Conservation (phyloP, 2,113 vertebrate species). For the Probosciger aterrimus region DNA sequence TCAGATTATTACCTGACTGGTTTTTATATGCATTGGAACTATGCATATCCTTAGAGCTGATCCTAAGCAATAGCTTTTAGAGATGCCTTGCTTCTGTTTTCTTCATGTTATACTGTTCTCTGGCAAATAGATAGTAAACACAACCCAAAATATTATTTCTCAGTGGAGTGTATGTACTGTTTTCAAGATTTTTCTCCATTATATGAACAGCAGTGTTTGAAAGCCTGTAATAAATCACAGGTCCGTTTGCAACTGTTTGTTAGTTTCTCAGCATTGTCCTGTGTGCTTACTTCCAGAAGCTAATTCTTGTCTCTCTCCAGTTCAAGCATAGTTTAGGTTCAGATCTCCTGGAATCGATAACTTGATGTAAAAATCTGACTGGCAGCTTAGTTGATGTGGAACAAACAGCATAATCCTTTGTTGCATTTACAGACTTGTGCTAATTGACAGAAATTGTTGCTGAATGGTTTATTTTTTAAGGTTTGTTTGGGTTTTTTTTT, state of each 20-base stretch:
- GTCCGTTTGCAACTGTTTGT: neutral
- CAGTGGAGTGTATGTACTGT: neutral
- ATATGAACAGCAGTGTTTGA: neutral
- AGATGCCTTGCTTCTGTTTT: neutral
- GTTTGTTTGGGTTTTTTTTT: neutral
- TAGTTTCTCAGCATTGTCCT: neutral
- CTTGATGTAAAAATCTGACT: neutral
- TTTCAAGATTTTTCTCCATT: neutral
- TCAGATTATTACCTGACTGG: neutral
- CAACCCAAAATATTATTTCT: neutral
- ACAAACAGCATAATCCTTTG: neutral
- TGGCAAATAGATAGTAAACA: neutral
- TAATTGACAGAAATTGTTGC: neutral
- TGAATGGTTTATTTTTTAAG: neutral
- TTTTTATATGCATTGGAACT: neutral
- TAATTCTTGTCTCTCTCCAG: neutral
- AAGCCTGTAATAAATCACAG: neutral
- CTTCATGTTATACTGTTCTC: neutral
- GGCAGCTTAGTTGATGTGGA: neutral
- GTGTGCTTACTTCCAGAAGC: neutral
- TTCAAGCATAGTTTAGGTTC: neutral
- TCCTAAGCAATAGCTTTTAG: neutral
- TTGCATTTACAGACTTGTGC: neutral
- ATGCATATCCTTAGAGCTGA: neutral
- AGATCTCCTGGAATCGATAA: neutral